Evolutionary conservation across 1,140 invertebrate genomes (phyloP).

Genomic region (Melanaphis sacchari): DNA sequence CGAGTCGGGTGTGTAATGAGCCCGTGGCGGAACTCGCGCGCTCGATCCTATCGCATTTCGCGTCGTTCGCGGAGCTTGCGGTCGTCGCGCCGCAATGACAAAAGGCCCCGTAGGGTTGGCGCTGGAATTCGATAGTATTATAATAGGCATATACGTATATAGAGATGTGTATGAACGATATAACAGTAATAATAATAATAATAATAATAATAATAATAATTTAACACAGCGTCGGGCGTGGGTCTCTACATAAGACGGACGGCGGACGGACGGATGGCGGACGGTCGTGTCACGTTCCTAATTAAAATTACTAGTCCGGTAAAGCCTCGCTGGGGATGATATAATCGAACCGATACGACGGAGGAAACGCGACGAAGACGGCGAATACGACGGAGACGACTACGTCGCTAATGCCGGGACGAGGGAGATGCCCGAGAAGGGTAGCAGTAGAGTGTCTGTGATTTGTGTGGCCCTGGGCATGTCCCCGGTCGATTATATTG

Average conservation of each 20-base stretch:
- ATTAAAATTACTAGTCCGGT: slow-evolving; percentile 48
- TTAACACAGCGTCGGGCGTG: neutral
- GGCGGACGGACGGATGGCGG: neutral
- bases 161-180: neutral
- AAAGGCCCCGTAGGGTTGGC: neutral
- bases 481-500: neutral
- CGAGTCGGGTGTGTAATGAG: neutral
- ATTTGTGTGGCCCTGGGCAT: slow-evolving; percentile 35
- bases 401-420: neutral
- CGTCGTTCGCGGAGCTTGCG: neutral
- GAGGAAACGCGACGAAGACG: neutral
- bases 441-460: slow-evolving; percentile 19
- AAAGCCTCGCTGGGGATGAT: neutral
- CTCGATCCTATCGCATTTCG: slow-evolving; percentile 30
- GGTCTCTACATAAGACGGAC: neutral
- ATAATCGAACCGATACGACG: neutral
- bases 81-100: neutral
- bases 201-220: neutral
- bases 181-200: neutral
- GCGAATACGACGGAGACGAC: neutral
- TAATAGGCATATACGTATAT: neutral
- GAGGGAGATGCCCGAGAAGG: neutral
- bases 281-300: slow-evolving; percentile 48
- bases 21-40: neutral
- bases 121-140: neutral